Base-by-base conservation (phyloP, 2,113 vertebrate species). In the Grantiella picta region DNA sequence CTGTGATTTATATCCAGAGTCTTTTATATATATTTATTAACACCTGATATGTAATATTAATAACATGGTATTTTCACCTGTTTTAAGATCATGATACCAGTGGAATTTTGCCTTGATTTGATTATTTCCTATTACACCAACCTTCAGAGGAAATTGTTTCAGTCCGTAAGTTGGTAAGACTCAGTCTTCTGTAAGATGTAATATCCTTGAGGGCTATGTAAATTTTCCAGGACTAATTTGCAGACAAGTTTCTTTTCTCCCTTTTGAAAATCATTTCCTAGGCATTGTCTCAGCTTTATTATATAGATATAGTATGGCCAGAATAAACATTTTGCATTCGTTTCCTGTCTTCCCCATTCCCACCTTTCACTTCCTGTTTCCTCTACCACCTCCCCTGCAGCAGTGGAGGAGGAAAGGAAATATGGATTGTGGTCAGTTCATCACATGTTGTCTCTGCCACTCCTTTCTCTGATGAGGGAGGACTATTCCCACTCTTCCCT, bases 21-120 rank as follows among this genome's bases (percentile, higher is more conserved):
- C 1, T 78, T 69, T 42, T 5, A 23, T 20, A 16, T 33, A 24
- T 9, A 15, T 36, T 69, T 57, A 22, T 36, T 29, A 78, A 31
- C 4, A 33, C 1, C 3, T 35, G n/a, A 44, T 40, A 61, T 73
- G 27, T 61, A 6, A 47, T 47, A 33, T 35, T 66, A 86, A 68
- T 21, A 57, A 16, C 3, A 44, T 10, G 1, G 3, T 5, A 40
- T 44, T 2, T 35, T 69, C 11, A 40, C 6, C 13, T 33, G 2
- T 47, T 72, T 94, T 16, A 42, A 80, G 68, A 80, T 47, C 8
- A 35, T 49, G 1, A 25, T 24, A 40, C 1, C 8, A 56, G 14
- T 40, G 9, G 12, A 29, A 86, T 52, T 84, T 42, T 77, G 70
- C 15, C 9, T 44, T 28, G 3, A 57, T 65, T 81, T 64, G 23